Percentiles rank a stretch among this genome's conserved stretches.
phyloP scores from a whole-genome alignment of 2,113 vertebrate genomes.

The Cottus gobio region DNA sequence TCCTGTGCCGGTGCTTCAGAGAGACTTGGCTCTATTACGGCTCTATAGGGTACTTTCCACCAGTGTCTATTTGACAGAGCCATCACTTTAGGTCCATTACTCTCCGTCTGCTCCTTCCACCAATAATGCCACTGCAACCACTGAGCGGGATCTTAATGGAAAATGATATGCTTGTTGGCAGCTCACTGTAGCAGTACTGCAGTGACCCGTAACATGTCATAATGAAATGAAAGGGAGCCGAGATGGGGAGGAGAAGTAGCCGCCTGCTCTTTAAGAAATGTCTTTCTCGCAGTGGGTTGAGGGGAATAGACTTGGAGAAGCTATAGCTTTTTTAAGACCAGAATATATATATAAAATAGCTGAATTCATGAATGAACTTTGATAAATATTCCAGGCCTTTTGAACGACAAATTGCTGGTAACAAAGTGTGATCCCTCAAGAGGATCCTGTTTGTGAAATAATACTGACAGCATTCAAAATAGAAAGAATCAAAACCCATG shows the following conservation, averaged over 20 bases:
- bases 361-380: background rate
- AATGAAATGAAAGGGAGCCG: conserved; percentile 64
- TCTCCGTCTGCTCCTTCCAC: conserved; percentile 64
- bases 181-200: conserved; percentile 64
- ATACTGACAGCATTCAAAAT: background rate
- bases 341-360: background rate
- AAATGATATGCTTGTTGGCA: conserved; percentile 81
- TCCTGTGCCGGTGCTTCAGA: conserved; percentile 30
- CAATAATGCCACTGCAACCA: conserved; percentile 70
- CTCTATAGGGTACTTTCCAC: conserved; percentile 49
- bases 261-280: conserved; percentile 12
- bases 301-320: background rate
- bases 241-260: conserved; percentile 16
- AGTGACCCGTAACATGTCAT: conserved; percentile 74
- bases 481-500: background rate
- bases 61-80: conserved; percentile 60
- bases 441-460: background rate
- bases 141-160: conserved; percentile 73
- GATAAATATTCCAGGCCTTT: background rate
- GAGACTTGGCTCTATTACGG: conserved; percentile 37
- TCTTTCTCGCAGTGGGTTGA: background rate
- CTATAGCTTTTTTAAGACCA: background rate
- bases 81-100: conserved; percentile 75
- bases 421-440: background rate
- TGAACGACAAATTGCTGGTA: background rate